phyloP scores from a whole-genome alignment of 2,797 vertebrate species.

The Chaunax sp. region DNA sequence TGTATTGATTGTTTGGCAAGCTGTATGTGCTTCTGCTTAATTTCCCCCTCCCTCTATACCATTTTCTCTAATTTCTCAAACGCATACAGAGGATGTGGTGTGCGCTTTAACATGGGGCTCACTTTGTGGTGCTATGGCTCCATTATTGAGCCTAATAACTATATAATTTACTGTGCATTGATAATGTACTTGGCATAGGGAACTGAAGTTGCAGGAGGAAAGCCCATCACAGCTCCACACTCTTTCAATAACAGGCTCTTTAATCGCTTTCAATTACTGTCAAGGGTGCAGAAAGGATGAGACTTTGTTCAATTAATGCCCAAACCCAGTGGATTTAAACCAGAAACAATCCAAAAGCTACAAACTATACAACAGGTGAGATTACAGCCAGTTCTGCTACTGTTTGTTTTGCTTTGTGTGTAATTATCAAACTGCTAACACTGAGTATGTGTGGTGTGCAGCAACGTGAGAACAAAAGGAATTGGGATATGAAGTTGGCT shows the following conservation, averaged over 20 bases:
- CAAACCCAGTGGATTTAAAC: conserved; percentile 30
- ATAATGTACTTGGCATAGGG: conserved; percentile 79
- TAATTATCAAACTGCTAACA: background rate
- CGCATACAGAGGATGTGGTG: conserved; percentile 62
- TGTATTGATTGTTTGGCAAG: conserved; percentile 86
- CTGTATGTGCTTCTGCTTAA: conserved; percentile 58
- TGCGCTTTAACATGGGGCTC: conserved; percentile 54
- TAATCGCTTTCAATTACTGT: conserved; percentile 71
- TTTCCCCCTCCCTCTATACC: conserved; percentile 62
- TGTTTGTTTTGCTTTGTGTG: background rate
- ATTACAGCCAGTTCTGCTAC: conserved; percentile 7
- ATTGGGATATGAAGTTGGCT: conserved; percentile 4
- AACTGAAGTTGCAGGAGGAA: conserved; percentile 42
- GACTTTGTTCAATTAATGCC: conserved; percentile 27
- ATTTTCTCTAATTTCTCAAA: conserved; percentile 70
- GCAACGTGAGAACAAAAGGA: conserved; percentile 20
- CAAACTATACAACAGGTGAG: conserved; percentile 10
- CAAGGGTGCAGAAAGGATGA: conserved; percentile 53
- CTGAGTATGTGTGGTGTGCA: background rate
- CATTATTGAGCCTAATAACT: conserved; percentile 78
- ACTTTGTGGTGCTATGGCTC: conserved; percentile 38
- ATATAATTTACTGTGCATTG: conserved; percentile 80
- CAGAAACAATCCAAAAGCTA: conserved; percentile 24
- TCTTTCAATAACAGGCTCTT: conserved; percentile 66
- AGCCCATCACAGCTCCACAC: conserved; percentile 59